These are phyloP conservation scores for Desoria tigrina DNA, from an alignment of 2,888 invertebrate genomes.

Conservation along the genomic window DNA sequence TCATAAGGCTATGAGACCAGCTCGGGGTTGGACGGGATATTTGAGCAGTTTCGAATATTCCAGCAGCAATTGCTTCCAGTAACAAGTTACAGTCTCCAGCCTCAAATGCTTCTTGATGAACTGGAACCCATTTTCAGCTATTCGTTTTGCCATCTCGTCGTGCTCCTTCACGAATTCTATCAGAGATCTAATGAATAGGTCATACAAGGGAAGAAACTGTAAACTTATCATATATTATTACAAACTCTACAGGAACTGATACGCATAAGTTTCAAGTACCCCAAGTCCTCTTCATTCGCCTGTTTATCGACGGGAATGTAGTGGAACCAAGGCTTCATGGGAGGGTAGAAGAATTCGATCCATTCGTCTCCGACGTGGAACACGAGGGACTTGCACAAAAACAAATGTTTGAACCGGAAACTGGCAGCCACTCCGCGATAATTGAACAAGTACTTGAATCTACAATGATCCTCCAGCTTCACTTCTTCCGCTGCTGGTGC, in stretches of 20 bases:
- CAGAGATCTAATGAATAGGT: conserved; percentile 57
- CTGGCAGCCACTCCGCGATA: conserved; percentile 96
- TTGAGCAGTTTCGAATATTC: conserved; percentile 73
- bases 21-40: conserved; percentile 57
- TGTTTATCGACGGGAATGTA: conserved; percentile 81
- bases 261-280: conserved; percentile 56
- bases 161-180: conserved; percentile 74
- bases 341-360: conserved; percentile 91
- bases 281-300: conserved; percentile 69
- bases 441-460: conserved; percentile 89
- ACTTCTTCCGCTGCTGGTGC: conserved; percentile 82
- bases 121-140: conserved; percentile 78
- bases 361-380: conserved; percentile 93
- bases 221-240: too few species aligned
- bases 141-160: conserved; percentile 72
- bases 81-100: conserved; percentile 79
- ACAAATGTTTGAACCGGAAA: conserved; percentile 93
- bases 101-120: conserved; percentile 81
- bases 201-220: conserved; percentile 1
- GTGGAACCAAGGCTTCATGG: conserved; percentile 91
- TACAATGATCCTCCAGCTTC: conserved; percentile 85
- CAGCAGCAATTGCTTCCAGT: conserved; percentile 77
- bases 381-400: conserved; percentile 86
- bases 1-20: too few species aligned
- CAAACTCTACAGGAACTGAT: not conserved